Percentiles rank a stretch among this genome's conserved stretches.
phyloP scores from a whole-genome alignment of 2,888 invertebrate genomes.

The Mylabris sibirica region DNA sequence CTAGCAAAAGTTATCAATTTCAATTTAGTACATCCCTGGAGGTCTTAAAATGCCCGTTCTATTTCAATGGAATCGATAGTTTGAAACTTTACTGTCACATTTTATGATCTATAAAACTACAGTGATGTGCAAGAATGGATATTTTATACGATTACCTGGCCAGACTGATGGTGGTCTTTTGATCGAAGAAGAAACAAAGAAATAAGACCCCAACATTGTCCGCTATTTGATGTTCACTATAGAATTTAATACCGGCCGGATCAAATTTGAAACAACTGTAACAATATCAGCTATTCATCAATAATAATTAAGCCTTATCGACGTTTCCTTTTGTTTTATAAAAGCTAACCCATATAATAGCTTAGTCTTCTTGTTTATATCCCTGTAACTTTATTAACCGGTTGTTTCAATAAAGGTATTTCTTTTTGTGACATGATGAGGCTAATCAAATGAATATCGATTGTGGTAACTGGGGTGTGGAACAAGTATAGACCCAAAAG shows the following conservation, averaged over 20 bases:
- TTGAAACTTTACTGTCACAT: slow-evolving; percentile 54
- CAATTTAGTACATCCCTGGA: slow-evolving; percentile 43
- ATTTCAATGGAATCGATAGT: slow-evolving; percentile 54
- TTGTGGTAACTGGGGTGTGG: too few relatives aligned
- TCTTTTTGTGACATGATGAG: too few relatives aligned
- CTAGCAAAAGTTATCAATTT: slow-evolving; percentile 46
- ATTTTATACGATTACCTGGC: slow-evolving; percentile 52
- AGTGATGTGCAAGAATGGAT: slow-evolving; percentile 47
- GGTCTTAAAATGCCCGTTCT: slow-evolving; percentile 34
- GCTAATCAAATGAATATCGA: too few relatives aligned
- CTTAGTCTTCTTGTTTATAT: too few relatives aligned
- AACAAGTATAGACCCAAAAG: too few relatives aligned
- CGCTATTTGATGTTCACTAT: background rate
- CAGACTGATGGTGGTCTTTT: slow-evolving; percentile 37
- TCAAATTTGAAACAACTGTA: background rate
- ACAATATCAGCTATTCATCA: background rate
- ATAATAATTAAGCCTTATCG: too few relatives aligned
- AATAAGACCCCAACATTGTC: slow-evolving; percentile 36
- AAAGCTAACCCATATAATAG: too few relatives aligned
- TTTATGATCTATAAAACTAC: slow-evolving; percentile 56
- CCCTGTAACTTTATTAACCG: too few relatives aligned
- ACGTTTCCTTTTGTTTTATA: too few relatives aligned
- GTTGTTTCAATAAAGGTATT: too few relatives aligned
- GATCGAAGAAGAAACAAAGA: slow-evolving; percentile 33
- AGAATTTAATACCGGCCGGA: background rate